Conservation (phyloP, 2,888 invertebrate species). For the Cheilosia vernalis region DNA sequence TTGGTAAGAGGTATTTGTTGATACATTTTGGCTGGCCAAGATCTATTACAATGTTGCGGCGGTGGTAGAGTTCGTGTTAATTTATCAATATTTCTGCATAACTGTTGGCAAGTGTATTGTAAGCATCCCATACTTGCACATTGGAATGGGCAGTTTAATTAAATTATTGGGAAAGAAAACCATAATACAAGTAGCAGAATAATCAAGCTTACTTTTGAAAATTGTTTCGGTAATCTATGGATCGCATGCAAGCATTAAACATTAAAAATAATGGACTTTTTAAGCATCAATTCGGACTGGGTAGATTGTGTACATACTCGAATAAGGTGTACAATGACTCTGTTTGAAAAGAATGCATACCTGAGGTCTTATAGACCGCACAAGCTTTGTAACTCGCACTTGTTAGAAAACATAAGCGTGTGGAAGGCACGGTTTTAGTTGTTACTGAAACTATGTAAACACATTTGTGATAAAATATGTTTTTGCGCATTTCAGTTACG, state of each 20-base stretch:
- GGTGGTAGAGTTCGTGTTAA: slow-evolving; percentile 13
- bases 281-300: not conserved
- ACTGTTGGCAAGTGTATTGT: slow-evolving; percentile 13
- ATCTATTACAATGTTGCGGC: slow-evolving; percentile 2
- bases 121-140: not conserved
- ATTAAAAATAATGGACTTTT: not conserved
- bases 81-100: slow-evolving; percentile 48
- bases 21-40: slow-evolving; percentile 25
- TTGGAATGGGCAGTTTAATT: not conserved
- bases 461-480: too few species aligned
- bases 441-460: too few species aligned
- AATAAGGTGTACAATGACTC: too few species aligned
- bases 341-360: too few species aligned
- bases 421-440: too few species aligned
- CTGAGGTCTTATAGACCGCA: too few species aligned
- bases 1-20: slow-evolving; percentile 14
- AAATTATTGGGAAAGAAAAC: slow-evolving; percentile 17
- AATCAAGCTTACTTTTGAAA: slow-evolving; percentile 1
- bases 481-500: too few species aligned
- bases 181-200: not conserved
- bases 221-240: not conserved
- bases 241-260: not conserved
- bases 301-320: not conserved
- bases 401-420: too few species aligned
- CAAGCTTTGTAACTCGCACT: too few species aligned